Evolutionary conservation across 2,888 invertebrate genomes (phyloP).

Genomic region (Pecten maximus): DNA sequence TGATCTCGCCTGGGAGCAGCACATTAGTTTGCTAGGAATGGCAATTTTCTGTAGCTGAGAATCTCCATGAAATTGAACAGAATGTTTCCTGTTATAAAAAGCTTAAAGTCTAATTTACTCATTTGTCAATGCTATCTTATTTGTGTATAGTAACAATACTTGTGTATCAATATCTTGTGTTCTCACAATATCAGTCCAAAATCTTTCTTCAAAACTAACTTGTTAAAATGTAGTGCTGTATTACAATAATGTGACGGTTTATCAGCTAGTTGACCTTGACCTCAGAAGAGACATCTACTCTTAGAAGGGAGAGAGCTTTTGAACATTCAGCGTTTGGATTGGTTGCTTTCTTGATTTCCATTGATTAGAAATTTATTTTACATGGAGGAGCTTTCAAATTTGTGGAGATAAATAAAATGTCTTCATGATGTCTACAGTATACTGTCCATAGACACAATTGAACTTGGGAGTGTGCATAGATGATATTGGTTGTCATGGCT

Average conservation of each 20-base stretch:
- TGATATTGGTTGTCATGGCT: background rate
- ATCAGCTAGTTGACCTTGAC: conserved; percentile 17
- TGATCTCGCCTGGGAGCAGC: background rate
- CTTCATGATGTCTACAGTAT: background rate
- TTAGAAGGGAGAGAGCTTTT: background rate
- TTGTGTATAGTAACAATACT: background rate
- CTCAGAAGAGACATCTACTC: background rate
- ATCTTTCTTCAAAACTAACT: background rate
- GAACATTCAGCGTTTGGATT: background rate
- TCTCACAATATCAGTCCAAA: background rate
- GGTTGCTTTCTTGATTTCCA: background rate
- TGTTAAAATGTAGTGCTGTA: background rate
- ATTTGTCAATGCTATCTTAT: background rate
- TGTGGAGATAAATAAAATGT: background rate
- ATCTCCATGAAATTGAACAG: background rate
- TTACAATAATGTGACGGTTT: background rate
- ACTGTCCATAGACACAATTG: no score
- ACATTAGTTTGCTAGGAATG: background rate
- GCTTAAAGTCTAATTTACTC: background rate
- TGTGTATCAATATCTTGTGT: background rate
- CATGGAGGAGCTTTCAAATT: conserved; percentile 22
- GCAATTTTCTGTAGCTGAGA: conserved; percentile 18
- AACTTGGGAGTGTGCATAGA: no score
- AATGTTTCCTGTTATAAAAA: background rate
- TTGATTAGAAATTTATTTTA: conserved; percentile 15